Conservation (phyloP, 2,888 invertebrate genomes). For the Melinaea menophilus region DNA sequence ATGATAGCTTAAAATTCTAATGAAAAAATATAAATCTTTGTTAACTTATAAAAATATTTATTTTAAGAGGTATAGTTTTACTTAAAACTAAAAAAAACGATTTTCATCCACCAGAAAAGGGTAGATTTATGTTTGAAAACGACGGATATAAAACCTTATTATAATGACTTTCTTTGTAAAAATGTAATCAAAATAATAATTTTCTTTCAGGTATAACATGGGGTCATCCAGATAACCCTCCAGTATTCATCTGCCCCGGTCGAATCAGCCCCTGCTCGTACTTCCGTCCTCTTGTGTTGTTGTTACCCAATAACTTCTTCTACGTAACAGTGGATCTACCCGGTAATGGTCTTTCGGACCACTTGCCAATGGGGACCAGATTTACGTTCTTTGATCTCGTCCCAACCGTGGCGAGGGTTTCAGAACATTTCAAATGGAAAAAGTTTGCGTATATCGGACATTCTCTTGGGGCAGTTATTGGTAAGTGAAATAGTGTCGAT, state of each 20-base stretch:
- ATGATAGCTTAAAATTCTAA: too few relatives aligned
- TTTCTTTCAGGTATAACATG: constrained; percentile 74
- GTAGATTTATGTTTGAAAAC: too few relatives aligned
- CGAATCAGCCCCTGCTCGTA: constrained; percentile 78
- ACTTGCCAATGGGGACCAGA: constrained; percentile 58
- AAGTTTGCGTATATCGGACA: constrained; percentile 59
- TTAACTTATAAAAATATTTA: too few relatives aligned
- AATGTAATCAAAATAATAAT: neutral
- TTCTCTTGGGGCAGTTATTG: constrained; percentile 55
- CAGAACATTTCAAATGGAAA: constrained; percentile 53
- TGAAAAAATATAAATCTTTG: too few relatives aligned
- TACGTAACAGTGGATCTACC: constrained; percentile 73
- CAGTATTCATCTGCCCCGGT: constrained; percentile 78
- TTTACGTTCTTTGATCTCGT: constrained; percentile 48
- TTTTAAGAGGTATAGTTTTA: too few relatives aligned
- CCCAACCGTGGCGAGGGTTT: constrained; percentile 42
- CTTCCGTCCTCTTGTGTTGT: constrained; percentile 75
- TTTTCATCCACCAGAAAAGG: too few relatives aligned
- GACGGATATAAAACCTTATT: too few relatives aligned
- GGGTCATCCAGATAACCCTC: constrained; percentile 71
- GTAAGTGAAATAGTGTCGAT: constrained; percentile 40
- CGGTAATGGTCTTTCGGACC: constrained; percentile 78
- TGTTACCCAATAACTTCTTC: constrained; percentile 62
- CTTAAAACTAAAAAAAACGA: too few relatives aligned
- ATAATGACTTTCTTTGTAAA: too few relatives aligned